Percentiles rank a stretch among this genome's conserved stretches.
phyloP scores from a whole-genome alignment of 2,797 vertebrate species.

The Trachops cirrhosus region DNA sequence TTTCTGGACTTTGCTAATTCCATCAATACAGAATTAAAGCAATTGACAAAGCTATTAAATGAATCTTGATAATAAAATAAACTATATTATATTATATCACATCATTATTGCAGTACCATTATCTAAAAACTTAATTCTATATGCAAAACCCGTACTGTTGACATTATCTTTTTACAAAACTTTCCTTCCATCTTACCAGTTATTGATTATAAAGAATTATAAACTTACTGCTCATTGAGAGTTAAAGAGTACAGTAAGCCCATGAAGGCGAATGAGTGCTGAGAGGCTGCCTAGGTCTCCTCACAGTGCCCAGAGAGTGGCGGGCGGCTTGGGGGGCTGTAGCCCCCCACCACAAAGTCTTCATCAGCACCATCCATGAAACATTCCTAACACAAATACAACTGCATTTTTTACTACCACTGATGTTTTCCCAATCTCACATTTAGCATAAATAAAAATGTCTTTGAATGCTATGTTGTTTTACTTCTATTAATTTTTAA shows the following conservation, averaged over 20 bases:
- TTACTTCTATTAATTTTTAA: constrained; percentile 8
- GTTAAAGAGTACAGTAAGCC: neutral
- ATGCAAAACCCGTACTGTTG: neutral
- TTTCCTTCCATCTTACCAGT: neutral
- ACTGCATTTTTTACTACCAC: neutral
- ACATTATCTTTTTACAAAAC: neutral
- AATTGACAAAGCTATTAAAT: constrained; percentile 9
- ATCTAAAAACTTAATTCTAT: neutral
- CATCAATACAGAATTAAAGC: neutral
- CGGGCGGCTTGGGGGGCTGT: neutral
- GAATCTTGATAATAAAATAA: constrained; percentile 4
- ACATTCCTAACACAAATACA: neutral
- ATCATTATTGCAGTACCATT: neutral
- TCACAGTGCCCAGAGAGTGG: neutral
- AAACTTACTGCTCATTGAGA: neutral
- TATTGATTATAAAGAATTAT: neutral
- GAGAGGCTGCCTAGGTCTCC: neutral
- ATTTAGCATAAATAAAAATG: neutral
- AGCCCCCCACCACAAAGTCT: neutral
- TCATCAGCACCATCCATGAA: neutral
- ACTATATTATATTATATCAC: neutral
- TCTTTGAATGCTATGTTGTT: neutral
- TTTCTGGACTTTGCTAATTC: neutral
- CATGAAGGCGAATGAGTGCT: neutral
- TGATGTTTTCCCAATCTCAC: neutral